Percentiles rank a stretch among this genome's conserved stretches.
Conservation (phyloP, 2,888 invertebrate species). For the Hartigia nigra region DNA sequence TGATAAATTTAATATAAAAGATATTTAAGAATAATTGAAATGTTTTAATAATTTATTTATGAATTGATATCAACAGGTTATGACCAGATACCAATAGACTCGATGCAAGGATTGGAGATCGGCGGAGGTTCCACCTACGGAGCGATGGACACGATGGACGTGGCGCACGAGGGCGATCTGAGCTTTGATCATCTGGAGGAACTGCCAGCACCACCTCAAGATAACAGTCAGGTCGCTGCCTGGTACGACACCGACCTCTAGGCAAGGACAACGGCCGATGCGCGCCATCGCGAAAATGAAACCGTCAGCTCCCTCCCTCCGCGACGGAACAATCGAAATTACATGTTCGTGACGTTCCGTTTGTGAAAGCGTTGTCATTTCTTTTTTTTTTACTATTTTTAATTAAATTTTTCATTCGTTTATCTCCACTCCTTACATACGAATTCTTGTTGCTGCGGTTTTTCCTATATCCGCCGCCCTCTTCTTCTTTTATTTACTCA, state of each 20-base stretch:
- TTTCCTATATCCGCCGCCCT: neutral
- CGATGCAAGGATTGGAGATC: constrained; percentile 94
- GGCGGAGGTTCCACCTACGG: constrained; percentile 83
- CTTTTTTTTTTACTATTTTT: neutral
- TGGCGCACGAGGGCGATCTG: constrained; percentile 79
- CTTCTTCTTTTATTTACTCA: neutral
- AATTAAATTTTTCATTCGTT: neutral
- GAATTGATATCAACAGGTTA: constrained; percentile 76
- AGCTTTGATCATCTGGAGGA: constrained; percentile 84
- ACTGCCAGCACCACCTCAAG: constrained; percentile 85
- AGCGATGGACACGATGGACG: constrained; percentile 87
- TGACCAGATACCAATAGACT: constrained; percentile 98
- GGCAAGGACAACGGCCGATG: constrained; percentile 32
- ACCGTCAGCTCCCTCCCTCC: constrained; percentile 26
- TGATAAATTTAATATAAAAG: neutral
- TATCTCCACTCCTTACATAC: neutral
- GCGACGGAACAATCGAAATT: neutral
- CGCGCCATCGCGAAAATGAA: neutral
- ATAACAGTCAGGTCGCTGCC: constrained; percentile 92
- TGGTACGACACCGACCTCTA: constrained; percentile 98
- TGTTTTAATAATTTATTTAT: neutral
- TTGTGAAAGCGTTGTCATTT: neutral
- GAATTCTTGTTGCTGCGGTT: neutral
- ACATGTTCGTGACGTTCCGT: constrained; percentile 1
- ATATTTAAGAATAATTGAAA: neutral